These are phyloP conservation scores for Papilio glaucus DNA, from an alignment of 1,140 invertebrate genomes.

Conservation along the genomic window DNA sequence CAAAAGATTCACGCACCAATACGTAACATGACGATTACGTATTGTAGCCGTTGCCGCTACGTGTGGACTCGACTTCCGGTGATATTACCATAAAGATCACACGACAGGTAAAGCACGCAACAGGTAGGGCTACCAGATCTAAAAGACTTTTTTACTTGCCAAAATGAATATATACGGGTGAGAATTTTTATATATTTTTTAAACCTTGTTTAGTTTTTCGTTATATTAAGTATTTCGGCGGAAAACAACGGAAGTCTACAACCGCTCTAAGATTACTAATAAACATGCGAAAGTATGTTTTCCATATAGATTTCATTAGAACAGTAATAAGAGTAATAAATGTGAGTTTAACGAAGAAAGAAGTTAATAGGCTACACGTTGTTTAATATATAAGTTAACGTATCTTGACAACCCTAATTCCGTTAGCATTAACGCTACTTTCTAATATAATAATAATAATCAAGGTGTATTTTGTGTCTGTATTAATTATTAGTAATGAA, in stretches of 20 bases:
- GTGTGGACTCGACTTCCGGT: slow-evolving; percentile 18
- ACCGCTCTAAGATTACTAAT: no score
- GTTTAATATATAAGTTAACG: background rate
- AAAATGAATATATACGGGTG: no score
- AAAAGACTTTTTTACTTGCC: background rate
- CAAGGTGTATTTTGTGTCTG: background rate
- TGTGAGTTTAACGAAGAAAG: no score
- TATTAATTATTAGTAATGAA: background rate
- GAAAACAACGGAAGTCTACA: no score
- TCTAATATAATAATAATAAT: background rate
- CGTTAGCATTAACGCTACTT: background rate
- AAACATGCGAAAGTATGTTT: no score
- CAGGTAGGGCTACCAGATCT: slow-evolving; percentile 1
- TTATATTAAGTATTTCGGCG: no score
- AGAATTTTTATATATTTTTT: no score
- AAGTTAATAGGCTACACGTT: background rate
- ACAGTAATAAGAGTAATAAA: no score
- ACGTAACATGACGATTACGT: slow-evolving; percentile 25
- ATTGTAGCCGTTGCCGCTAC: background rate
- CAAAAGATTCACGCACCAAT: slow-evolving; percentile 4
- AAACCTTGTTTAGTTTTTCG: no score
- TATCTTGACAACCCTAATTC: slow-evolving; percentile 1
- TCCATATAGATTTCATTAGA: no score
- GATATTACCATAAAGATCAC: slow-evolving; percentile 18
- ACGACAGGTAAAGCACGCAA: slow-evolving; percentile 21